These are phyloP conservation scores for Amiota minor DNA, from an alignment of 2,888 invertebrate species.

Conservation along the genomic window DNA sequence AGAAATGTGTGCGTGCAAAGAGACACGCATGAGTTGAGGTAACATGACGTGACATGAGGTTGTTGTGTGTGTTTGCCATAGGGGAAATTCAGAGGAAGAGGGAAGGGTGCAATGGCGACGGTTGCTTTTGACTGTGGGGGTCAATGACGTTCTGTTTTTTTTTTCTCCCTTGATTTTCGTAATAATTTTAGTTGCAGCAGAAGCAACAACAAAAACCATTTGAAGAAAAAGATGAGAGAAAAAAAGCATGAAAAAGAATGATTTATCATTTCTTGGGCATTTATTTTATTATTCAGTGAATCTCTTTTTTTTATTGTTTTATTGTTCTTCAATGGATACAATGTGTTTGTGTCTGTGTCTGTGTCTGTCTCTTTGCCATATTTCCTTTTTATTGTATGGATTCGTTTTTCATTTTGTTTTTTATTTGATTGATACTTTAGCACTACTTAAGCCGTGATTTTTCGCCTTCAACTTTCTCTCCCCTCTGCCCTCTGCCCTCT, in stretches of 20 bases:
- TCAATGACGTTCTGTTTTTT: slow-evolving; percentile 26
- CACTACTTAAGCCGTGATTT: slow-evolving; percentile 52
- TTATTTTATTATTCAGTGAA: slow-evolving; percentile 19
- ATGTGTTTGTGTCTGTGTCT: neutral
- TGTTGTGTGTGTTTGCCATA: neutral
- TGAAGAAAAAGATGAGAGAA: too few relatives aligned
- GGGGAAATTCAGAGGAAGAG: neutral
- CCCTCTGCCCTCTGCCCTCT: neutral
- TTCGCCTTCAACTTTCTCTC: neutral
- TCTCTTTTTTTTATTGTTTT: slow-evolving; percentile 4
- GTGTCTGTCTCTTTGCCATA: neutral
- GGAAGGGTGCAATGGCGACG: neutral
- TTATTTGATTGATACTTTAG: slow-evolving; percentile 66
- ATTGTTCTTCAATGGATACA: neutral
- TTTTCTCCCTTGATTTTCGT: neutral
- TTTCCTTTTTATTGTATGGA: neutral
- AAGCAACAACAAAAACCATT: neutral
- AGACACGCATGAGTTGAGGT: too few relatives aligned
- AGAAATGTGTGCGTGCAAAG: too few relatives aligned
- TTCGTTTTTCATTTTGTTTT: neutral
- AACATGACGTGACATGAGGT: too few relatives aligned
- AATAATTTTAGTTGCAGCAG: slow-evolving; percentile 4
- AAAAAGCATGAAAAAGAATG: slow-evolving; percentile 4
- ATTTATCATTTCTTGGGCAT: slow-evolving; percentile 23
- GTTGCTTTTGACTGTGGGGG: slow-evolving; percentile 12